Evolutionary conservation across 1,140 invertebrate genomes (phyloP), one percentile per base, ranked within the genome.

Genomic region (Calosoma granatense): DNA sequence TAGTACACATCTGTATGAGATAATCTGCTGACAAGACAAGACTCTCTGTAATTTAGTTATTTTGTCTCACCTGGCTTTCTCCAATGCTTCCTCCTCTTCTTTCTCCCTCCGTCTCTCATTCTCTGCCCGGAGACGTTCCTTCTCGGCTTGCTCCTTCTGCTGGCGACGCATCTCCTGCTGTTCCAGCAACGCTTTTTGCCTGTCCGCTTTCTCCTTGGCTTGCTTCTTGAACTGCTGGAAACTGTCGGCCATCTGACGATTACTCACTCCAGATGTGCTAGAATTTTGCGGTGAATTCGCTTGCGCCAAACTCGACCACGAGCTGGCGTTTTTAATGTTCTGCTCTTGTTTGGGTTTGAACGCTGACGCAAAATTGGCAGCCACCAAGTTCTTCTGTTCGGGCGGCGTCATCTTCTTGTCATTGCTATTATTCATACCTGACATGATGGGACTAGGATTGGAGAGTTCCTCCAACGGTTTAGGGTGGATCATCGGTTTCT

Each of bases 171-270:
- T 72, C 65, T 92, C 88, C 67, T 90, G 86, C 64, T 89, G 88
- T 71, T 94, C 90, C 56, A 85, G 74, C 1, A 94, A 72, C 55
- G 88, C 84, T 68, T 89, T 82, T 78, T 94, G 88, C 71, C 91
- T 81, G 74, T 96, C 91, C 58, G 87, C 85, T 70, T 97, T 95
- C 73, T 97, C 92, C 72, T 92, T 92, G 6, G 94, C 94, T 77
- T 95, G 87, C 69, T 94, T 95, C 69, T 92, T 92, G 71, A 97
- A 98, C 61, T 86, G 85, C 74, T 83, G 81, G 67, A 84, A 84
- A 69, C 79, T 83, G 60, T 84, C 81, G 78, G 82, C 91, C 70
- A 76, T 82, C 60, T 70, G 84, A 72, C 60, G 76, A 20, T 58
- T 54, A 23, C 67, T 53, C 70, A 78, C 65, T 70, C 76, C 67